Conservation (phyloP, 2,113 vertebrate genomes). For the Siniperca knerii region DNA sequence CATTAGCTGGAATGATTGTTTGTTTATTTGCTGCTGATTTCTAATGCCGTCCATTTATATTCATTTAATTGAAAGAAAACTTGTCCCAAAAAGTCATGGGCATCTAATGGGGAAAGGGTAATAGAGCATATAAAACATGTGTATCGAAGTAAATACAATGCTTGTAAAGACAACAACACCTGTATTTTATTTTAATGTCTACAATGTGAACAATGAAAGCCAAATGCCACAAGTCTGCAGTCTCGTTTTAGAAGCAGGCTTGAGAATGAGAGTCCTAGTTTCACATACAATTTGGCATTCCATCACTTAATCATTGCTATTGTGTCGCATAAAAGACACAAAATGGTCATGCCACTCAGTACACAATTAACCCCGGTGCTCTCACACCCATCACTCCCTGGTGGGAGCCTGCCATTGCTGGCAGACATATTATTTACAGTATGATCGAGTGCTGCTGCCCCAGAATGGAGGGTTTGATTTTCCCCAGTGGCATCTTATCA, state of each 20-base stretch:
- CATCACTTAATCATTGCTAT: constrained; percentile 57
- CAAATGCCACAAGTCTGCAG: constrained; percentile 22
- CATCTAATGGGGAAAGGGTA: not conserved
- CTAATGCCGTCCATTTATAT: not conserved
- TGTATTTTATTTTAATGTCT: constrained; percentile 9
- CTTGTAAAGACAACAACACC: constrained; percentile 22
- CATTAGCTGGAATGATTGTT: not conserved
- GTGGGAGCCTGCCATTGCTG: constrained; percentile 44
- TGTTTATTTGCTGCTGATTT: constrained; percentile 2
- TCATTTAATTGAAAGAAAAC: not conserved
- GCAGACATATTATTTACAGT: constrained; percentile 70
- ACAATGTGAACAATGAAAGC: constrained; percentile 30
- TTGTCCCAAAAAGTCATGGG: not conserved
- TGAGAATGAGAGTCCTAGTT: constrained; percentile 33
- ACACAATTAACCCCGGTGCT: constrained; percentile 63
- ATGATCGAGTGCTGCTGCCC: constrained; percentile 61
- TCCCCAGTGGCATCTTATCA: constrained; percentile 80
- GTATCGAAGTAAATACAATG: not conserved
- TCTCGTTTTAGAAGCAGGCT: constrained; percentile 15
- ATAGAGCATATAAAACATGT: constrained; percentile 5
- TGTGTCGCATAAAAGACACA: constrained; percentile 65
- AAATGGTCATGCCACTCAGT: constrained; percentile 45
- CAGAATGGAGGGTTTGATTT: constrained; percentile 69
- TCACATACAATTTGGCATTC: constrained; percentile 51
- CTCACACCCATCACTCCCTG: constrained; percentile 64